A percentile compares a stretch with the other conserved stretches of the same genome.
Conservation (phyloP, 2,113 vertebrate genomes). For the Lanius collurio region DNA sequence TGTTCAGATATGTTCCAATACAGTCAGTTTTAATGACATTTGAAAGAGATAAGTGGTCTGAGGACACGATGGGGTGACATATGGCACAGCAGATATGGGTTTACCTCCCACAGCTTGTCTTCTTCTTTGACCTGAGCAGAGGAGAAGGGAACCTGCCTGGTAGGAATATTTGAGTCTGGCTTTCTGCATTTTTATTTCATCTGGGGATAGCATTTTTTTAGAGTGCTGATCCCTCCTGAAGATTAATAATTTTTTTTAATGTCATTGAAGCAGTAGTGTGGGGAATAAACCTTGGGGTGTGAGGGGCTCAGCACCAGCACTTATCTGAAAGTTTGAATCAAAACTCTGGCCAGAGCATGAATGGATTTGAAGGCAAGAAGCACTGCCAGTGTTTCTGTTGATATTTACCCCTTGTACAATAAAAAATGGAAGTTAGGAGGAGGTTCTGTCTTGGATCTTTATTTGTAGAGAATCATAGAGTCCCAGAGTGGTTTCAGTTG, state of each 20-base stretch:
- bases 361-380: not conserved
- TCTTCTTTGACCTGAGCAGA: not conserved
- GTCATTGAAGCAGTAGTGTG: not conserved
- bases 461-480: not conserved
- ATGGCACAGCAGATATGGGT: not conserved
- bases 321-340: not conserved
- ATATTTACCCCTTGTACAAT: not conserved
- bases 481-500: not conserved
- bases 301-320: not conserved
- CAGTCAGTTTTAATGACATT: constrained; percentile 34
- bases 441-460: not conserved
- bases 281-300: not conserved
- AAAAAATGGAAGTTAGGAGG: not conserved
- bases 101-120: constrained; percentile 38
- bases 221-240: not conserved
- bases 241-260: not conserved
- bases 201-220: not conserved
- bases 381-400: not conserved
- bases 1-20: constrained; percentile 20
- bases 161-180: not conserved
- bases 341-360: not conserved
- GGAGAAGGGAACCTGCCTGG: constrained; percentile 3
- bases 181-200: constrained; percentile 43
- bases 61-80: constrained; percentile 8
- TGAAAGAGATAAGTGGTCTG: constrained; percentile 30